phyloP scores from a whole-genome alignment of 2,797 vertebrate species.

The Vultur gryphus region DNA sequence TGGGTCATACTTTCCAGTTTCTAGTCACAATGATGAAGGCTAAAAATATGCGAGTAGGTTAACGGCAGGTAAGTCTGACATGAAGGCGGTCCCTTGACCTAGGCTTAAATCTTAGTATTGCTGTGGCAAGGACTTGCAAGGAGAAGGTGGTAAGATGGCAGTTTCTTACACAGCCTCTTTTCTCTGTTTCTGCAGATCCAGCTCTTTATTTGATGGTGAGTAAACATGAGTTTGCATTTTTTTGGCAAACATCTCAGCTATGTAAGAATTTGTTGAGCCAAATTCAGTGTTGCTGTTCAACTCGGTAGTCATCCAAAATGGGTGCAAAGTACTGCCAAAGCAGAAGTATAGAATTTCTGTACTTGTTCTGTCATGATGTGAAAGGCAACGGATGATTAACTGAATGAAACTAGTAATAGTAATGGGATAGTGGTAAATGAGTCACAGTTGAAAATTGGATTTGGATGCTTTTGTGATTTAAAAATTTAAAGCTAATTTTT shows the following conservation, averaged over 20 bases:
- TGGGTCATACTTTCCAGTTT: not conserved
- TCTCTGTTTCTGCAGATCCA: not conserved
- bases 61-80: not conserved
- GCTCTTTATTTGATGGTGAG: not conserved
- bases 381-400: not conserved
- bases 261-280: not conserved
- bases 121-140: not conserved
- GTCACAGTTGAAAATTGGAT: not conserved
- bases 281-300: not conserved
- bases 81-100: not conserved
- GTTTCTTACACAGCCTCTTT: not conserved
- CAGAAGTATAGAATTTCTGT: not conserved
- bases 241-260: not conserved
- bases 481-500: not conserved
- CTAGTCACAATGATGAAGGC: accelerated
- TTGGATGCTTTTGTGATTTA: not conserved
- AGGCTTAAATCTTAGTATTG: not conserved
- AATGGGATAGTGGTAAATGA: not conserved
- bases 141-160: not conserved
- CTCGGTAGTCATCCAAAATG: not conserved
- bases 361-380: not conserved
- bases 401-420: not conserved
- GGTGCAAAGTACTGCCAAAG: not conserved
- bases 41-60: accelerated
- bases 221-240: not conserved